Base-by-base conservation (phyloP, 92 coral and sea anemone genomes). In the Siderastrea siderea region DNA sequence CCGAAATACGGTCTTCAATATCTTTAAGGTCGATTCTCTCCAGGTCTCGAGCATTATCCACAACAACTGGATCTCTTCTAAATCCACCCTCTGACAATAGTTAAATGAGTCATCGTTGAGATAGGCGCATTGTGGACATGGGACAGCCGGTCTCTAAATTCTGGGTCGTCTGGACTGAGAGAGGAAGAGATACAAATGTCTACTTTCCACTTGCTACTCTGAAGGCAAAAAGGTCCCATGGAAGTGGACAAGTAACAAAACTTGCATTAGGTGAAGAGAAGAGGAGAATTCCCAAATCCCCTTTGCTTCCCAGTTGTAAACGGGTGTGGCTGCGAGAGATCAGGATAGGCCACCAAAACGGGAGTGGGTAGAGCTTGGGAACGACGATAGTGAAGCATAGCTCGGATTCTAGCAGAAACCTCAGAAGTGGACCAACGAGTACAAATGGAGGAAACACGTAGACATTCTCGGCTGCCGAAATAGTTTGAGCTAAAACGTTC, bases 211-310 rank as follows among this genome's bases (percentile, higher is more conserved):
- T 45, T 45, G 74, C 43, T 57, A 90, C 62, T 7, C 90, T 16
- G 58, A 91, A 91, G n/a, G 83, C 94, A 86, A 83, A 89, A 16
- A 92, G 64, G 86, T 92, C 95, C 93, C 95, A 92, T 57, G 74
- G 92, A 15, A 92, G 87, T 1, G 92, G 90, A 26, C 95, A 83
- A 1, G 89, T 49, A 15, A 1, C 53, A 58, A 66, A 92, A 51
- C 71, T 10, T 1, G 14, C 64, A 49, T 51, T 4, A 17, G 8
- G 54, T 46, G 81, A 66, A 47, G 95, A 88, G 57, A 92, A 92
- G 8, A 92, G 85, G 3, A 88, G 67, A 4, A 78, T 49, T 57
- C 44, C 69, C 45, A 10, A 8, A 15, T 60, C 80, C 38, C 95
- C 88, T 87, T 88, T 88, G n/a, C 58, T 47, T 7, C 90, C 95